These are phyloP conservation scores for Actinemys pallida DNA, from an alignment of 2,113 vertebrate genomes.

Conservation along the genomic window DNA sequence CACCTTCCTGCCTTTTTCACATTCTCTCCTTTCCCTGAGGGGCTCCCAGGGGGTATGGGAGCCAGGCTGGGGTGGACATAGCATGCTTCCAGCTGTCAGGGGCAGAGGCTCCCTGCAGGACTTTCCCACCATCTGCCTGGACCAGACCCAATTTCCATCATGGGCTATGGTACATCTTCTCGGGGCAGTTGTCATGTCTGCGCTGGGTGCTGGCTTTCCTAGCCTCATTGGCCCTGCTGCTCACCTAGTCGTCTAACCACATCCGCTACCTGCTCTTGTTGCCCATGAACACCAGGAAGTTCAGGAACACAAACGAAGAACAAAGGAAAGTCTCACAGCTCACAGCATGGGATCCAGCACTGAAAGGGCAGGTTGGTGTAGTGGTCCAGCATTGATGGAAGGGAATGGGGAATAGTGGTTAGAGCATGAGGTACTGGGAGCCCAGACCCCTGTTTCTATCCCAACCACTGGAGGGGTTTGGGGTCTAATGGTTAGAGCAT, in stretches of 20 bases:
- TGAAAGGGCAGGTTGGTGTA: too few species aligned
- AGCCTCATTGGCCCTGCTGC: slow-evolving; percentile 79
- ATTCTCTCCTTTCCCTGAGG: not conserved
- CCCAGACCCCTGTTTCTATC: fast-evolving
- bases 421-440: not conserved
- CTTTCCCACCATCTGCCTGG: slow-evolving; percentile 80
- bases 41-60: not conserved
- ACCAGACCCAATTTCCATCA: slow-evolving; percentile 83
- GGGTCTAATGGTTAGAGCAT: not conserved
- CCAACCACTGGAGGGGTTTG: not conserved
- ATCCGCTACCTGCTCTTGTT: slow-evolving; percentile 85
- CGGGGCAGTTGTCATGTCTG: slow-evolving; percentile 79
- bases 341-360: too few species aligned
- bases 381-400: too few species aligned
- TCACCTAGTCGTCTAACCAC: slow-evolving; percentile 85
- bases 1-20: not conserved
- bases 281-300: slow-evolving; percentile 79
- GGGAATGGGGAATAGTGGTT: not conserved
- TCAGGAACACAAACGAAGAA: not conserved
- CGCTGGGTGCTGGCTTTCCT: slow-evolving; percentile 83
- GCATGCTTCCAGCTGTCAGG: not conserved
- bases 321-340: not conserved
- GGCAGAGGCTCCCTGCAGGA: slow-evolving; percentile 70
- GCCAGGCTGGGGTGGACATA: not conserved
- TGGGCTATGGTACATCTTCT: slow-evolving; percentile 82